Evolutionary conservation across 2,113 vertebrate genomes (phyloP).

Genomic region (Bufo gargarizans): DNA sequence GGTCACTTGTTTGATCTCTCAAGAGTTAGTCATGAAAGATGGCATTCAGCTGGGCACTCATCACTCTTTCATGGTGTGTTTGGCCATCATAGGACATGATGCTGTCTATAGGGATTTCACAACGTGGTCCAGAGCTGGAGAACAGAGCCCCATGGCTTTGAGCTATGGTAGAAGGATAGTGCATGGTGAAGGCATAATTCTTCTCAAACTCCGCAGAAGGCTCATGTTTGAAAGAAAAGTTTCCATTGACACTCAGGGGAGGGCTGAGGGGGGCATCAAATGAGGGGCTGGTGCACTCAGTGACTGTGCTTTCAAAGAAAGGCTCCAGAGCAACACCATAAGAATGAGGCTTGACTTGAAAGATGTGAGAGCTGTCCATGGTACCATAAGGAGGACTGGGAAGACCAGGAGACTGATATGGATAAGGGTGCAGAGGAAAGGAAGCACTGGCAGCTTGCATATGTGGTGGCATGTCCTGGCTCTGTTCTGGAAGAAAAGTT

Average conservation of each 20-base stretch:
- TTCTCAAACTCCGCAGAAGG: slow-evolving; percentile 87
- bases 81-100: slow-evolving; percentile 91
- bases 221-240: slow-evolving; percentile 98
- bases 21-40: slow-evolving; percentile 91
- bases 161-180: slow-evolving; percentile 82
- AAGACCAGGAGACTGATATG: slow-evolving; percentile 91
- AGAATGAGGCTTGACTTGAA: slow-evolving; percentile 87
- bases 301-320: slow-evolving; percentile 89
- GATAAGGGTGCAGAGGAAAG: slow-evolving; percentile 83
- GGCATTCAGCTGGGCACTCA: slow-evolving; percentile 93
- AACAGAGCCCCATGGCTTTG: slow-evolving; percentile 81
- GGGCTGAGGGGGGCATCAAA: slow-evolving; percentile 96
- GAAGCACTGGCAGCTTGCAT: slow-evolving; percentile 76
- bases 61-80: slow-evolving; percentile 91
- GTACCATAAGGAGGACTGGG: slow-evolving; percentile 96
- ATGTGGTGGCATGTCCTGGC: slow-evolving; percentile 83
- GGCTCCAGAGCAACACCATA: slow-evolving; percentile 84
- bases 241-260: slow-evolving; percentile 95
- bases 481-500: slow-evolving; percentile 96
- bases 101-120: slow-evolving; percentile 88
- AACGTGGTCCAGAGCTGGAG: slow-evolving; percentile 77
- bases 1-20: slow-evolving; percentile 61
- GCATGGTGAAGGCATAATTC: slow-evolving; percentile 91
- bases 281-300: slow-evolving; percentile 85
- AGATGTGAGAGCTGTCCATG: slow-evolving; percentile 96